phyloP scores from a whole-genome alignment of 2,797 vertebrate species.

The Lacerta viridis region DNA sequence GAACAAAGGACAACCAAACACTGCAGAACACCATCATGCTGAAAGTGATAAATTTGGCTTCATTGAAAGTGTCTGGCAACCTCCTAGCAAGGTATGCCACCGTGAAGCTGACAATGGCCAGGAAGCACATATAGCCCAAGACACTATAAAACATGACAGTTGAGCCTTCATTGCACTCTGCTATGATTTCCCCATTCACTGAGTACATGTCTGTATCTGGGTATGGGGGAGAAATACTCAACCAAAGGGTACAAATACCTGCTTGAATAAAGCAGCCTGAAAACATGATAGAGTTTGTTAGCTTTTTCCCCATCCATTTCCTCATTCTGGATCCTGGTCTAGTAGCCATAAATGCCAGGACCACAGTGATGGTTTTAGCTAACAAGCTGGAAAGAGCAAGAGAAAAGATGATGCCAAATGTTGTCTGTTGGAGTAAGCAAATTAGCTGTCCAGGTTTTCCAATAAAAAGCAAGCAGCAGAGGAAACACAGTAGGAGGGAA shows the following conservation, averaged over 20 bases:
- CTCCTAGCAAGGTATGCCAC: neutral
- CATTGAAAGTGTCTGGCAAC: neutral
- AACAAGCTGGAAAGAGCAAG: neutral
- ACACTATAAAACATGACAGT: neutral
- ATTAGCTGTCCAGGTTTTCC: neutral
- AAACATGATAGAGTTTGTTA: neutral
- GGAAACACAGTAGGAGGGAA: constrained; percentile 16
- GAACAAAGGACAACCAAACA: no score
- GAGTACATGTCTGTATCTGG: neutral
- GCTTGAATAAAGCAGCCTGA: neutral
- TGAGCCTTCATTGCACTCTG: constrained; percentile 13
- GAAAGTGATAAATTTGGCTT: neutral
- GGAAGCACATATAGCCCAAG: neutral
- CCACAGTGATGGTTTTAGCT: constrained; percentile 27
- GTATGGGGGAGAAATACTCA: neutral
- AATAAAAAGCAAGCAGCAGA: constrained; percentile 27
- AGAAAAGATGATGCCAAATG: constrained; percentile 11
- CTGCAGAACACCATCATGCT: no score
- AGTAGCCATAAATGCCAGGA: constrained; percentile 9
- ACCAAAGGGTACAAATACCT: neutral
- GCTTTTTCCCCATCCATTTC: neutral
- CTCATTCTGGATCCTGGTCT: constrained; percentile 2
- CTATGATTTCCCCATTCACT: neutral
- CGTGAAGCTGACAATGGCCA: constrained; percentile 1
- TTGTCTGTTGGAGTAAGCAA: neutral